Evolutionary conservation across 2,797 vertebrate genomes (phyloP).

Genomic region (Anolis apletophallus): DNA sequence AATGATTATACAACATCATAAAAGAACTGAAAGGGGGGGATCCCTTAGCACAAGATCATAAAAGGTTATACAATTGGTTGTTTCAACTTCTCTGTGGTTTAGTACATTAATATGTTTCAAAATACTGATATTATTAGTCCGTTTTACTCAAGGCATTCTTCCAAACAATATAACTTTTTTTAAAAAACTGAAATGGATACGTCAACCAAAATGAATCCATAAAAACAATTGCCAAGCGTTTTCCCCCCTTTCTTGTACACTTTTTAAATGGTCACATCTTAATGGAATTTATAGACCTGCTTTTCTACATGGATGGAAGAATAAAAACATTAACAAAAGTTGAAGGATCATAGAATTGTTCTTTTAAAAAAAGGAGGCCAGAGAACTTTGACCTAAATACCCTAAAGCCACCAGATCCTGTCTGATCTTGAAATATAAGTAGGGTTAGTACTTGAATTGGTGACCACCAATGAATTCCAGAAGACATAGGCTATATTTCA

Average conservation of each 20-base stretch:
- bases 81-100: conserved; percentile 75
- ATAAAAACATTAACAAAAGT: conserved; percentile 1
- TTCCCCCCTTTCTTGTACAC: not conserved
- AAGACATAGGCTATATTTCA: too few relatives aligned
- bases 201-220: conserved; percentile 60
- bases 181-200: conserved; percentile 48
- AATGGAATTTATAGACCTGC: conserved; percentile 17
- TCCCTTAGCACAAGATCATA: conserved; percentile 71
- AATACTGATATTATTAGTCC: conserved; percentile 62
- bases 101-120: conserved; percentile 72
- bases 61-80: conserved; percentile 63
- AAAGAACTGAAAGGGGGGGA: conserved; percentile 66
- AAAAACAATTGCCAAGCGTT: conserved; percentile 57
- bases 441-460: too few relatives aligned
- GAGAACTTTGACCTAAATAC: too few relatives aligned
- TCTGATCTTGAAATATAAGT: too few relatives aligned
- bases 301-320: not conserved
- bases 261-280: conserved; percentile 30
- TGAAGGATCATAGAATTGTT: not conserved
- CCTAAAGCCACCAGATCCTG: too few relatives aligned
- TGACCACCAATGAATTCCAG: too few relatives aligned
- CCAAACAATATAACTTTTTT: conserved; percentile 57
- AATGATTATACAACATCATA: conserved; percentile 66
- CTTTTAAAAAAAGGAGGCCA: too few relatives aligned
- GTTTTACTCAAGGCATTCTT: conserved; percentile 62